Evolutionary conservation across 2,797 vertebrate genomes (phyloP), one percentile per base, ranked within the genome.

Genomic region (Pangasius krempfi): DNA sequence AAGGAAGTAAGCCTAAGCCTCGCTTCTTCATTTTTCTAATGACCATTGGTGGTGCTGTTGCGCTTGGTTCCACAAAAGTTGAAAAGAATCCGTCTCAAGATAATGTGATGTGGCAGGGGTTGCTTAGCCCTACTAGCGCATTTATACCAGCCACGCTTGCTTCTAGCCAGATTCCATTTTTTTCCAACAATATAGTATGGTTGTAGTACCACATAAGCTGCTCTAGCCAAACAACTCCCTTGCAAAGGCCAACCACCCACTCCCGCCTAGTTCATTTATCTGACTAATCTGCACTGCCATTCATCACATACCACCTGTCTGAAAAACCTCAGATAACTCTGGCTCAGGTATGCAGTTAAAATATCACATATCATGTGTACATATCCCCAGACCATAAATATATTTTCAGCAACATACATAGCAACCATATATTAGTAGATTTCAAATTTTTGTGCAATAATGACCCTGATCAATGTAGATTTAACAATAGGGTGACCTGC

Each of bases 241-340:
- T 84, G 91, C 86, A 94, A 94, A 95, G 92, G 91, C 91, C 83
- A 58, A 88, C 86, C 88, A 89, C 90, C 91, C 92, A 89, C 87
- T 86, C 85, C n/a, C 56, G 76, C 66, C 88, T 66, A 88, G 91
- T 90, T 87, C 73, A 79, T 89, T 89, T 90, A 10, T 88, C 22
- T 33, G n/a, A 88, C 88, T 88, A 92, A 92, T 91, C 89, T 90
- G 84, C 87, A 84, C 87, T 66, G 47, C 87, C 88, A 93, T 93
- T 91, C 90, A 86, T 90, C 91, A 93, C 93, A 90, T 87, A 86
- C 66, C 89, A 75, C 60, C 80, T 62, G 78, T 47, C 82, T 54
- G 62, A 73, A 44, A 30, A 66, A 88, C 58, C 50, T 79, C 80
- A 87, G 81, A 70, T 80, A 86, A 50, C 40, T 73, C 3, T 37